Conservation (phyloP, 2,113 vertebrate species). For the Prunella fulvescens region DNA sequence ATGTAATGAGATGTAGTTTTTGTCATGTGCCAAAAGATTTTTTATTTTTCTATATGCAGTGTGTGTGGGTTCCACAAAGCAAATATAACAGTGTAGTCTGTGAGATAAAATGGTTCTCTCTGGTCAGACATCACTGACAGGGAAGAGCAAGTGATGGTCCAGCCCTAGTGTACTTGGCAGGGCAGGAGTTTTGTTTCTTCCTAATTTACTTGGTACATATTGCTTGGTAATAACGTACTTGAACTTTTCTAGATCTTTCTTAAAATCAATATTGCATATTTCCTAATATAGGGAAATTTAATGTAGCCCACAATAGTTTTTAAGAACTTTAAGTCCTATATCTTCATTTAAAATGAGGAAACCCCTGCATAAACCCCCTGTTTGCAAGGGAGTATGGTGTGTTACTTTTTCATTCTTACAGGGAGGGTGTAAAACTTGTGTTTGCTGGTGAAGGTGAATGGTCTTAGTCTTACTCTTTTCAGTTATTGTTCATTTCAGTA, state of each 20-base stretch:
- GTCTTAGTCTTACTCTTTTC: background rate
- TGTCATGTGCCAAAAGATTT: background rate
- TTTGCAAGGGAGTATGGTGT: background rate
- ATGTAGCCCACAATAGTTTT: background rate
- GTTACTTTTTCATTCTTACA: background rate
- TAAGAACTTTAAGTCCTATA: background rate
- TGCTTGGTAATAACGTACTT: background rate
- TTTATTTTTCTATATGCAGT: background rate
- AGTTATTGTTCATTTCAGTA: background rate
- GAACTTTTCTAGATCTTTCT: background rate
- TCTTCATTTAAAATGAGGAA: background rate
- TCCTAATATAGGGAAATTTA: background rate
- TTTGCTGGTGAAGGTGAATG: background rate
- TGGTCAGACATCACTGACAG: background rate
- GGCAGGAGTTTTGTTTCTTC: background rate
- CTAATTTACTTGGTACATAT: background rate
- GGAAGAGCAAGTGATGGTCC: background rate
- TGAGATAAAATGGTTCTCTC: background rate
- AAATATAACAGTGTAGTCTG: background rate
- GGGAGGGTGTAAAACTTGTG: background rate
- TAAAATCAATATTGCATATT: background rate
- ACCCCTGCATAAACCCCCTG: too few relatives aligned
- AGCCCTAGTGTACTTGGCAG: background rate
- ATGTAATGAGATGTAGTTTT: background rate
- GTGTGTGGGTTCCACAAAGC: background rate